These are phyloP conservation scores for Chymomyza procnemis DNA, from an alignment of 2,888 invertebrate genomes.

Conservation along the genomic window DNA sequence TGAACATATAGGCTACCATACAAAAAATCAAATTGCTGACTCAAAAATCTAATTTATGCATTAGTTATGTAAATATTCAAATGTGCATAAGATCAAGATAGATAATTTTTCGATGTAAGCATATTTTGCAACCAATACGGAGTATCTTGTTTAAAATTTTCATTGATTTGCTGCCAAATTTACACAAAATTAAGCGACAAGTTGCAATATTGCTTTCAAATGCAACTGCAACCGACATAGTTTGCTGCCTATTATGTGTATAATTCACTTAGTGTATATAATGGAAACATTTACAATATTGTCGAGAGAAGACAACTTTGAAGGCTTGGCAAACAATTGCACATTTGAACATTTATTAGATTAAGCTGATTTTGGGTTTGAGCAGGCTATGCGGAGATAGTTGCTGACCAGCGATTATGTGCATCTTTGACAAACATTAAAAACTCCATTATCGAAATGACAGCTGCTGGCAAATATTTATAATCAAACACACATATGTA, in stretches of 20 bases:
- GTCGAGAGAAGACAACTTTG: not conserved
- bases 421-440: slow-evolving; percentile 53
- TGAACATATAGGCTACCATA: no score
- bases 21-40: no score
- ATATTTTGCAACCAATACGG: no score
- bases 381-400: not conserved
- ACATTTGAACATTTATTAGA: not conserved
- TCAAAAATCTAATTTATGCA: no score
- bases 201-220: not conserved
- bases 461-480: slow-evolving; percentile 58
- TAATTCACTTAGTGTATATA: not conserved
- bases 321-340: not conserved
- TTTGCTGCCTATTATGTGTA: not conserved
- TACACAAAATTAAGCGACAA: not conserved
- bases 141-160: no score
- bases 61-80: no score
- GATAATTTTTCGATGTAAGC: no score
- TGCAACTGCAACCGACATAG: not conserved
- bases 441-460: slow-evolving; percentile 62
- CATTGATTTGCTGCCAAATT: not conserved
- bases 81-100: no score
- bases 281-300: not conserved
- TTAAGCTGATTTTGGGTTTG: not conserved
- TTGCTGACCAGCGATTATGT: slow-evolving; percentile 25
- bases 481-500: slow-evolving; percentile 29